These are phyloP conservation scores for Tuberolachnus salignus DNA, from an alignment of 2,888 invertebrate genomes.

Conservation along the genomic window DNA sequence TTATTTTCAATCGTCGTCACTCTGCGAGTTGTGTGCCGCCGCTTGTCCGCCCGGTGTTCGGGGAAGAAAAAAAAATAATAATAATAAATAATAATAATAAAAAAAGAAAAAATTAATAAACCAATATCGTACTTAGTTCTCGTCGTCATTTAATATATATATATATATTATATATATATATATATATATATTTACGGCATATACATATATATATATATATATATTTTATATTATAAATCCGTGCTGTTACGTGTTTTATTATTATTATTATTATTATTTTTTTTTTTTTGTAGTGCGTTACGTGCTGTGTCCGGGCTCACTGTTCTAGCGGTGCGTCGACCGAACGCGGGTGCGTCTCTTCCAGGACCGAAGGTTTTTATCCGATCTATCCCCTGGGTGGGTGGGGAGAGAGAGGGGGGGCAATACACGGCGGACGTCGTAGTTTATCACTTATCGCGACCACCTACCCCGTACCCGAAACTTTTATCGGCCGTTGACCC, in stretches of 20 bases:
- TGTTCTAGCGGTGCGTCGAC: constrained; percentile 20
- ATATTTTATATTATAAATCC: neutral
- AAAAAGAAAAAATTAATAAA: no score
- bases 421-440: no score
- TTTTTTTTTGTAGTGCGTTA: constrained; percentile 33
- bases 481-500: neutral
- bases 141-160: neutral
- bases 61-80: neutral
- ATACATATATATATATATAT: neutral
- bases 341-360: constrained; percentile 32
- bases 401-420: neutral
- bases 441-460: neutral
- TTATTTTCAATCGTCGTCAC: neutral
- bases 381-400: constrained; percentile 36
- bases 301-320: constrained; percentile 30
- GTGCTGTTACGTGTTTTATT: constrained; percentile 1
- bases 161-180: neutral
- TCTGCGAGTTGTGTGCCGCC: neutral
- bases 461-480: neutral
- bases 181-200: neutral
- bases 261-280: neutral
- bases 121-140: neutral
- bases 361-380: constrained; percentile 4
- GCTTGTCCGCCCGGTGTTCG: neutral
- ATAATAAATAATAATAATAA: neutral